phyloP scores from a whole-genome alignment of 2,888 invertebrate species.

The Acanthoscelides obtectus region DNA sequence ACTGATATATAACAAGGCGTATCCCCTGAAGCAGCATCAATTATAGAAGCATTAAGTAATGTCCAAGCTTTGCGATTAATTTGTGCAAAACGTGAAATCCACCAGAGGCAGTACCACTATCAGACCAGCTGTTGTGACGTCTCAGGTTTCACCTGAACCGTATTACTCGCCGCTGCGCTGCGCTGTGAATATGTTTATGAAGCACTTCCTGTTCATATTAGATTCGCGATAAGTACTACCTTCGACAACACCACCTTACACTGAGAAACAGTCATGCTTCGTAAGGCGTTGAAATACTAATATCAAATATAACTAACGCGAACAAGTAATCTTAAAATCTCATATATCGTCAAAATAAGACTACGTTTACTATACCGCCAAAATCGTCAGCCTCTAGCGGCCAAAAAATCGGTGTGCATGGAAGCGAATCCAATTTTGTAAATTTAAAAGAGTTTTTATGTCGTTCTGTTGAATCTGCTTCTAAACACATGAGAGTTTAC shows the following conservation, averaged over 20 bases:
- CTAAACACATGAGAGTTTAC: too few species aligned
- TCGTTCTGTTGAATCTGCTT: too few species aligned
- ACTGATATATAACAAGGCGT: not conserved
- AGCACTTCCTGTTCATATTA: constrained; percentile 28
- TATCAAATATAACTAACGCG: too few species aligned
- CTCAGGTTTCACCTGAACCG: constrained; percentile 30
- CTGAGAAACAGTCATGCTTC: not conserved
- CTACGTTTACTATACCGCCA: too few species aligned
- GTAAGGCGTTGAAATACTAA: too few species aligned
- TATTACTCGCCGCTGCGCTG: constrained; percentile 25
- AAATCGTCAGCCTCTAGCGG: too few species aligned
- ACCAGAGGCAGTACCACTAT: not conserved
- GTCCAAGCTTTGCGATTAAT: constrained; percentile 14
- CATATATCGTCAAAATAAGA: too few species aligned
- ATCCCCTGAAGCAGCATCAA: constrained; percentile 17
- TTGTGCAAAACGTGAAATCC: constrained; percentile 20
- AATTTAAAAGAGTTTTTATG: too few species aligned
- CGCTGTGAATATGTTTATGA: constrained; percentile 30
- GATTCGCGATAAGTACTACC: constrained; percentile 22
- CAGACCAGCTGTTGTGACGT: constrained; percentile 18
- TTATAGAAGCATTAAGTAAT: constrained; percentile 19
- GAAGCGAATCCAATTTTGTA: too few species aligned
- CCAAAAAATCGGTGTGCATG: too few species aligned
- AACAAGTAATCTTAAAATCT: too few species aligned
- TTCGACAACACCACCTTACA: not conserved